Conservation (phyloP, 2,797 vertebrate genomes). For the Balearica regulorum region DNA sequence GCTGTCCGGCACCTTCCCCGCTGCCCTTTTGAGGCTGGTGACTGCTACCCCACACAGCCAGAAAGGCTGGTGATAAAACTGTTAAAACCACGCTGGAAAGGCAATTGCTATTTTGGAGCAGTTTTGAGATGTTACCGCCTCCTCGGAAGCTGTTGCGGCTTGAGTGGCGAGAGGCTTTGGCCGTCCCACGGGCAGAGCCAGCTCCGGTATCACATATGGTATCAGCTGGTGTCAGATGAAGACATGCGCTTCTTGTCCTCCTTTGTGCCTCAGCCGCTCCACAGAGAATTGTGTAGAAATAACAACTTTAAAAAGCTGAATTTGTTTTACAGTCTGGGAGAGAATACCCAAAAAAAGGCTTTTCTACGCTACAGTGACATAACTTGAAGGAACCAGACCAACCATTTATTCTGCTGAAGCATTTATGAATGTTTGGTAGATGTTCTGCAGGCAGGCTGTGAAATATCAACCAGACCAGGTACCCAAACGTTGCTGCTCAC, state of each 20-base stretch:
- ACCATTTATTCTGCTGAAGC: background rate
- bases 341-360: background rate
- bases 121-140: background rate
- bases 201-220: background rate
- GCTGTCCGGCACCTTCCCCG: background rate
- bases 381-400: background rate
- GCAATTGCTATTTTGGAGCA: background rate
- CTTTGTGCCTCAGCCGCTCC: background rate
- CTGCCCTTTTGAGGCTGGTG: background rate
- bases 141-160: background rate
- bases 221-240: background rate
- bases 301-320: background rate
- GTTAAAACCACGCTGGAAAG: background rate
- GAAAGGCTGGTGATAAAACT: background rate
- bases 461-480: background rate
- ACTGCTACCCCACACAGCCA: background rate
- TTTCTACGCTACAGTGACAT: background rate
- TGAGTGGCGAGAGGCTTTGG: background rate
- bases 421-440: background rate
- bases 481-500: background rate
- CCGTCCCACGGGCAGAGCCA: background rate
- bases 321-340: background rate
- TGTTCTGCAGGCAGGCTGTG: background rate
- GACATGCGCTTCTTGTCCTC: background rate
- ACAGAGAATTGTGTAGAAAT: background rate